phyloP scores from a whole-genome alignment of 1,140 invertebrate species.

The Penaeus chinensis region DNA sequence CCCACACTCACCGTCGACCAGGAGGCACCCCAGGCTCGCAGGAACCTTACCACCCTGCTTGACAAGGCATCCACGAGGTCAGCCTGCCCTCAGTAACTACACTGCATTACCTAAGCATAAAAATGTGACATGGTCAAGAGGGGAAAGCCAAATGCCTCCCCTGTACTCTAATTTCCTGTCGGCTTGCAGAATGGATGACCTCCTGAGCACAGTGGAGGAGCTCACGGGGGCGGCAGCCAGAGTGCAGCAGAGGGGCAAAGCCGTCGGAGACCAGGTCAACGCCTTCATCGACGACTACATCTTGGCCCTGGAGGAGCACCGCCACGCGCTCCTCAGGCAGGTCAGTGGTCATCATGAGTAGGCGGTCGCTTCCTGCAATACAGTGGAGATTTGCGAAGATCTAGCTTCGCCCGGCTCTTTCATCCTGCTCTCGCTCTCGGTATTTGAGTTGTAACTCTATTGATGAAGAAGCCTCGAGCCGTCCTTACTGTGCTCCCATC shows the following conservation, averaged over 20 bases:
- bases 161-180: neutral
- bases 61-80: slow-evolving; percentile 40
- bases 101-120: too few relatives aligned
- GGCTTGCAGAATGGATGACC: slow-evolving; percentile 30
- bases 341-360: slow-evolving; percentile 49
- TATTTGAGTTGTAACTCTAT: too few relatives aligned
- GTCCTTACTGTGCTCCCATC: too few relatives aligned
- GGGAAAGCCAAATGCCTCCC: neutral
- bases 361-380: too few relatives aligned
- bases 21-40: slow-evolving; percentile 29
- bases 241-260: slow-evolving; percentile 29
- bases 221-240: slow-evolving; percentile 29
- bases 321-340: slow-evolving; percentile 71
- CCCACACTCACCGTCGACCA: slow-evolving; percentile 46
- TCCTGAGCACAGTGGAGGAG: slow-evolving; percentile 43
- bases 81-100: too few relatives aligned
- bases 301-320: slow-evolving; percentile 75
- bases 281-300: slow-evolving; percentile 75
- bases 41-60: slow-evolving; percentile 31
- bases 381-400: too few relatives aligned
- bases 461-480: too few relatives aligned
- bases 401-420: too few relatives aligned
- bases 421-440: too few relatives aligned
- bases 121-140: too few relatives aligned
- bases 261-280: slow-evolving; percentile 69